Percentiles rank a stretch among this genome's conserved stretches.
These are phyloP conservation scores for Busseola fusca DNA, from an alignment of 2,888 invertebrate genomes.

Conservation along the genomic window DNA sequence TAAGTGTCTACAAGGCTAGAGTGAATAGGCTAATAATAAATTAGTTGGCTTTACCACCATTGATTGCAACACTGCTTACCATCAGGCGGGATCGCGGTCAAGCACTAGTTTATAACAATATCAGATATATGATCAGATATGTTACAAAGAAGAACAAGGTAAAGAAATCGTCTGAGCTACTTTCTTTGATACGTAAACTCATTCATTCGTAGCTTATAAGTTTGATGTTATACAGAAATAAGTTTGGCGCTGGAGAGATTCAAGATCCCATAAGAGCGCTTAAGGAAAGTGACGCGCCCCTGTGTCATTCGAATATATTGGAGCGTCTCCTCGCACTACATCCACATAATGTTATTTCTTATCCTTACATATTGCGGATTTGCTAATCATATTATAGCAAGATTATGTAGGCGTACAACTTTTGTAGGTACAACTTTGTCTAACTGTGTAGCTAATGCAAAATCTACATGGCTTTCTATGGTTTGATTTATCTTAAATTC, in stretches of 20 bases:
- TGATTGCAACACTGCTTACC: too few relatives aligned
- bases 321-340: slow-evolving; percentile 54
- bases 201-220: slow-evolving; percentile 68
- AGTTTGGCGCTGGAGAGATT: slow-evolving; percentile 69
- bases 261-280: slow-evolving; percentile 72
- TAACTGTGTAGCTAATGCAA: slow-evolving; percentile 3
- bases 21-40: too few relatives aligned
- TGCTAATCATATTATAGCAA: slow-evolving; percentile 51
- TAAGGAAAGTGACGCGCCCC: slow-evolving; percentile 67
- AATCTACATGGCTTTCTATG: neutral
- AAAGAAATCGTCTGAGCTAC: slow-evolving; percentile 40
- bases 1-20: too few relatives aligned
- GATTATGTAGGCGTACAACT: slow-evolving; percentile 30
- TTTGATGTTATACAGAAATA: slow-evolving; percentile 72
- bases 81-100: too few relatives aligned
- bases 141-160: slow-evolving; percentile 30
- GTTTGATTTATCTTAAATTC: too few relatives aligned
- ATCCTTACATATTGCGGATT: slow-evolving; percentile 40
- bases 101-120: too few relatives aligned
- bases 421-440: slow-evolving; percentile 9
- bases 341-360: slow-evolving; percentile 56
- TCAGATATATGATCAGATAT: slow-evolving; percentile 10
- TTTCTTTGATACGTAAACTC: slow-evolving; percentile 57
- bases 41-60: too few relatives aligned
- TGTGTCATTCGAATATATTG: slow-evolving; percentile 64